Percentiles rank a stretch among this genome's conserved stretches.
Evolutionary conservation across 2,888 invertebrate genomes (phyloP).

Genomic region (Tiphia femorata): DNA sequence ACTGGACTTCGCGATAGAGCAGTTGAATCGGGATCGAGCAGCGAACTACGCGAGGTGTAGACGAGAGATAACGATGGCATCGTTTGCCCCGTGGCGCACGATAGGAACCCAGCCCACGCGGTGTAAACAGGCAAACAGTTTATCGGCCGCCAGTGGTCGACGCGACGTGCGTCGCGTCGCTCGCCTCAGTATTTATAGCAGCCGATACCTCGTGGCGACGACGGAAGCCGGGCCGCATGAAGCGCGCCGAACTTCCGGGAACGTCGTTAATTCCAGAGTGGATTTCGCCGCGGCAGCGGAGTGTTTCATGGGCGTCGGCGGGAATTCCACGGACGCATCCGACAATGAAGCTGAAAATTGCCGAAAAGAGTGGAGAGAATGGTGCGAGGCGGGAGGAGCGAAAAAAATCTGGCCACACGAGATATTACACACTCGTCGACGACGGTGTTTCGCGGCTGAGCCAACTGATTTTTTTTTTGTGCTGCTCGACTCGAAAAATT

Average conservation of each 20-base stretch:
- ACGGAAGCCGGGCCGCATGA: too few species aligned
- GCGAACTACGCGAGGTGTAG: background rate
- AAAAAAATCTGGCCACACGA: background rate
- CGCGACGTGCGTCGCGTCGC: background rate
- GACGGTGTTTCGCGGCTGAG: background rate
- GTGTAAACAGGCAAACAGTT: background rate
- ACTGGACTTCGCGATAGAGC: too few species aligned
- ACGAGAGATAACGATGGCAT: background rate
- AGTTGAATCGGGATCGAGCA: too few species aligned
- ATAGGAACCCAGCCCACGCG: too few species aligned
- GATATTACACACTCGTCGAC: background rate
- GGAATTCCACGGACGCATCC: background rate
- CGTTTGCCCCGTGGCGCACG: background rate
- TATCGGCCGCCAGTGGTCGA: background rate
- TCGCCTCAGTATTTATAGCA: background rate
- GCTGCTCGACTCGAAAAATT: too few species aligned
- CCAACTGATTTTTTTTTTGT: too few species aligned
- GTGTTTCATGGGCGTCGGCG: background rate
- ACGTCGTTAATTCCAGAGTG: constrained; percentile 5
- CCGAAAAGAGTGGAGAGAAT: background rate
- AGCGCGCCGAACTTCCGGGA: constrained; percentile 7
- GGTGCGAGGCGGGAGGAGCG: too few species aligned
- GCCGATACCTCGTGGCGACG: background rate
- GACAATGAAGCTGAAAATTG: background rate
- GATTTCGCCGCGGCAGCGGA: background rate